A percentile compares a stretch with the other conserved stretches of the same genome.
Evolutionary conservation across 1,140 invertebrate genomes (phyloP).

Genomic region (Rhizoglyphus robini): DNA sequence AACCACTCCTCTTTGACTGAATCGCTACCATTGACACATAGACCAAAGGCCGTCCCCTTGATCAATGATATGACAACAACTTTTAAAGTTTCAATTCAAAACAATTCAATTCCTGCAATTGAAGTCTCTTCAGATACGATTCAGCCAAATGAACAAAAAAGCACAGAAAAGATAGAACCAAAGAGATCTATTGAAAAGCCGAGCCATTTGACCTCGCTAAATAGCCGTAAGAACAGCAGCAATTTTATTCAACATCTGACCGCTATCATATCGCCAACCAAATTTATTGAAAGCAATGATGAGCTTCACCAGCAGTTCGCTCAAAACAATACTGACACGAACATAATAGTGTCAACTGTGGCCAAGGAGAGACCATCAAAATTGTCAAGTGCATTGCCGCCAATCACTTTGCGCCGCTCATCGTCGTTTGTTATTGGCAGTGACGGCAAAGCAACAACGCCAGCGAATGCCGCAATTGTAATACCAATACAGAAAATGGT

Average conservation of each 20-base stretch:
- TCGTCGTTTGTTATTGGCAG: background rate
- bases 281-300: constrained; percentile 4
- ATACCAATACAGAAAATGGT: constrained; percentile 3
- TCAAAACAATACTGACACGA: constrained; percentile 1
- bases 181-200: background rate
- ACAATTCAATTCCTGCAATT: background rate
- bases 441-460: background rate
- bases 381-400: background rate
- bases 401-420: background rate
- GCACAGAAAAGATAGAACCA: background rate
- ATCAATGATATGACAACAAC: too few relatives aligned
- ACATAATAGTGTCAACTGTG: constrained; percentile 3
- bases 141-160: background rate
- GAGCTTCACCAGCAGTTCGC: background rate
- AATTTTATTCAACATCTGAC: constrained; percentile 10
- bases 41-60: too few relatives aligned
- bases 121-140: too few relatives aligned
- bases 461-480: constrained; percentile 14
- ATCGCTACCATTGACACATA: too few relatives aligned
- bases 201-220: background rate
- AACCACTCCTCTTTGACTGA: too few relatives aligned
- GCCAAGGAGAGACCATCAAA: background rate
- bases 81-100: background rate
- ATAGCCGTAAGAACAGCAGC: background rate
- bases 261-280: constrained; percentile 21